Evolutionary conservation across 2,113 vertebrate species (phyloP).

Genomic region (Varanus komodoensis): DNA sequence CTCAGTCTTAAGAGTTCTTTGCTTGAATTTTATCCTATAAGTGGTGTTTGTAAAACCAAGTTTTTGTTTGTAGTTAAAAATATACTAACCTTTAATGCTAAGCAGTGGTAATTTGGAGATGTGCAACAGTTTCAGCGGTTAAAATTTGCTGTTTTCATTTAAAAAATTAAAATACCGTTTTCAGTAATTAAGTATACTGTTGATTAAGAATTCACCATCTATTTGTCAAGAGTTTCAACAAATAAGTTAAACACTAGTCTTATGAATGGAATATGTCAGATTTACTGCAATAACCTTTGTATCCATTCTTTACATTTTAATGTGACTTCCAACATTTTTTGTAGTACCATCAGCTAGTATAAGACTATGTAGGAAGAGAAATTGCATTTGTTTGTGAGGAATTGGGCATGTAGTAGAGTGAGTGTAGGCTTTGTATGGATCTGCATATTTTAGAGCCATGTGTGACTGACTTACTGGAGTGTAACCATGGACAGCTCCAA

Average conservation of each 20-base stretch:
- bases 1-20: no score
- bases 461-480: no score
- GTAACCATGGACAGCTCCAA: no score
- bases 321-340: not conserved
- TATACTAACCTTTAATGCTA: not conserved
- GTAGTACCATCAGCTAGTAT: not conserved
- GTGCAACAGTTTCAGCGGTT: conserved; percentile 7
- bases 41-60: not conserved
- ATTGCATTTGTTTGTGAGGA: not conserved
- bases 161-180: conserved; percentile 12
- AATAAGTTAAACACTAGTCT: not conserved
- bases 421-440: not conserved
- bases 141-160: not conserved
- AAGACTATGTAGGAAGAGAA: not conserved
- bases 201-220: conserved; percentile 2
- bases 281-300: not conserved
- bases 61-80: not conserved
- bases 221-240: not conserved
- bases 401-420: not conserved
- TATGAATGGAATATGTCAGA: not conserved
- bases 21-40: no score
- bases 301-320: not conserved
- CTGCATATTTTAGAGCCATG: not conserved
- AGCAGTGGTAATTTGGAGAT: not conserved
- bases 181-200: not conserved